Conservation (phyloP, 1,140 invertebrate species). For the Aphidius ervi region DNA sequence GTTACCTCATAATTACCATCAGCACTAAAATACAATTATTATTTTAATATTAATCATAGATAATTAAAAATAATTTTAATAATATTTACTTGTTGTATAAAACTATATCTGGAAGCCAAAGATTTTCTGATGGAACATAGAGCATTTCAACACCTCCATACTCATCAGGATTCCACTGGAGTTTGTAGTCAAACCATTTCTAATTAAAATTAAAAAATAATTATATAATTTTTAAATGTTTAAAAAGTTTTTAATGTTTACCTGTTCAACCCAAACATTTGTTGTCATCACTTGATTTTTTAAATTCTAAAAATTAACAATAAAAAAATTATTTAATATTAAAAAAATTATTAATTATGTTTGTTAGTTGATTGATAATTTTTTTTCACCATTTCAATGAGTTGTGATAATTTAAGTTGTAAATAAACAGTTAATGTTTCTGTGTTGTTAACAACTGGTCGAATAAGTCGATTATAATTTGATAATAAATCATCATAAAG, state of each 20-base stretch:
- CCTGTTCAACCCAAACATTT: constrained; percentile 91
- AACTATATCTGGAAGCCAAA: constrained; percentile 87
- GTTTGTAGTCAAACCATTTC: constrained; percentile 94
- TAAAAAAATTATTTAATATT: no score
- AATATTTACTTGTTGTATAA: constrained; percentile 77
- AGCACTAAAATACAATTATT: constrained; percentile 58
- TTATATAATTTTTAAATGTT: constrained; percentile 14
- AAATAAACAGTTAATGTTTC: constrained; percentile 90
- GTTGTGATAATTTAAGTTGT: constrained; percentile 87
- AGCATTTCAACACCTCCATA: constrained; percentile 90
- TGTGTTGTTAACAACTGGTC: constrained; percentile 90
- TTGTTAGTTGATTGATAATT: no score
- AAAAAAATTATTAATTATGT: no score
- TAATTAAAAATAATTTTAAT: constrained; percentile 7
- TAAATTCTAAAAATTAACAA: constrained; percentile 60
- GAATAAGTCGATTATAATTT: constrained; percentile 94
- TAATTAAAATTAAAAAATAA: constrained; percentile 46
- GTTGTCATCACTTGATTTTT: constrained; percentile 96
- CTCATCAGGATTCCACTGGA: constrained; percentile 88
- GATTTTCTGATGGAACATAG: constrained; percentile 88
- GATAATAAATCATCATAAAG: constrained; percentile 89
- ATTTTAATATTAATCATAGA: not conserved
- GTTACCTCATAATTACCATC: constrained; percentile 98
- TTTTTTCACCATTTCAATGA: constrained; percentile 86
- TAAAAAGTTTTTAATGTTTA: constrained; percentile 38